Evolutionary conservation across 1,140 invertebrate genomes (phyloP), one percentile per base, ranked within the genome.

Genomic region (Caerostris darwini): DNA sequence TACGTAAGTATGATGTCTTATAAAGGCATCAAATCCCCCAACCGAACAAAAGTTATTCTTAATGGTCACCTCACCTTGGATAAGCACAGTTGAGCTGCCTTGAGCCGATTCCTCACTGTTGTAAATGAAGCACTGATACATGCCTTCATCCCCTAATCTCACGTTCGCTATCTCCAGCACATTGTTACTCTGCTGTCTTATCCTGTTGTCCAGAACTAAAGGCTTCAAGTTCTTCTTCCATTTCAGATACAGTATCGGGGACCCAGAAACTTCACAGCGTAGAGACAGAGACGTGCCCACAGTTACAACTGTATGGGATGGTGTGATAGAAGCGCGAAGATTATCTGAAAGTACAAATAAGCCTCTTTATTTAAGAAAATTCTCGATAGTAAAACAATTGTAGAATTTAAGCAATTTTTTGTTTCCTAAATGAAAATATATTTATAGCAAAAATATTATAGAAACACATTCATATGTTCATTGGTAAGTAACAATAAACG

Each of bases 101-200:
- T 96, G 96, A 3, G 95, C 95, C 95, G 98, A 98, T 96, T 99
- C 98, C 96, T 99, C 98, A 95, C 99, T 98, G 95, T 99, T 99
- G 81, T 98, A 97, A 67, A 99, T 98, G 95, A 99, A 98, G 96
- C 99, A 99, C 95, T 99, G 99, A 95, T 99, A 99, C 98, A 99
- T 99, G 96, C 99, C 99, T 95, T 98, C 98, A 96, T 99, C 98
- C 96, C 99, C 98, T 95, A 99, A 98, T 96, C 98, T 98, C 0
- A 99, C 98, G 7, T 95, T 94, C 0, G 94, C 90, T 5, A 96
- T 95, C 34, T 95, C 94, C n/a, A 96, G 71, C 10, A 95, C 90
- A 53, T 94, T 94, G 82, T 94, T 94, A 34, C 90, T 94, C 53
- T 94, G 94, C 14, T 94, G 94, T 17, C 90, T 56, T 77, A 94